Conservation (phyloP, 1,140 invertebrate genomes). For the Atta cephalotes region DNA sequence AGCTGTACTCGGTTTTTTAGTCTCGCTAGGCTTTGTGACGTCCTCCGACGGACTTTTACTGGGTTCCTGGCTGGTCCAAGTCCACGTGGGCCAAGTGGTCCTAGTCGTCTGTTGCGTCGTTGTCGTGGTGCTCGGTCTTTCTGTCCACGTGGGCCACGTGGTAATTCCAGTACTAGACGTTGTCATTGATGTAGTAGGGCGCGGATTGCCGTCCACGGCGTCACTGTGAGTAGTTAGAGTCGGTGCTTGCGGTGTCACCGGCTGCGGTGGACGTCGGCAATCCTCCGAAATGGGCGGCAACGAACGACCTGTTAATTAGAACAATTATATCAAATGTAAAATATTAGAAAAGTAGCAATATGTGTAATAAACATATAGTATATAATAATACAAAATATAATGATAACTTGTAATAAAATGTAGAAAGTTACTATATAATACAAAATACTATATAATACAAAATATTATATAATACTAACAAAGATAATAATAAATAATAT, state of each 20-base stretch:
- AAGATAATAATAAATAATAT: constrained; percentile 12
- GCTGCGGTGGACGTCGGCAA: constrained; percentile 89
- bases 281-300: constrained; percentile 86
- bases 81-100: constrained; percentile 76
- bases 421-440: not conserved
- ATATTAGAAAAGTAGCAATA: not conserved
- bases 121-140: constrained; percentile 75
- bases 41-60: constrained; percentile 34
- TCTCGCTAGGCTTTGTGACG: constrained; percentile 61
- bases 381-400: not conserved
- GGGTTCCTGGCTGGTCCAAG: constrained; percentile 72
- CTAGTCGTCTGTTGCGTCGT: constrained; percentile 77
- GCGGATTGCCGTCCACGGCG: constrained; percentile 75
- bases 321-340: not conserved
- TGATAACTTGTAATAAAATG: not conserved
- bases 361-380: not conserved
- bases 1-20: constrained; percentile 52
- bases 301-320: constrained; percentile 83
- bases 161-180: constrained; percentile 80
- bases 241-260: constrained; percentile 90
- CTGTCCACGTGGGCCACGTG: constrained; percentile 83
- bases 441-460: too few relatives aligned
- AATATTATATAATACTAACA: not conserved
- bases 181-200: constrained; percentile 82
- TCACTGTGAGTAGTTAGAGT: constrained; percentile 88